Base-by-base conservation (phyloP, 2,113 vertebrate genomes). In the Pelodiscus sinensis region DNA sequence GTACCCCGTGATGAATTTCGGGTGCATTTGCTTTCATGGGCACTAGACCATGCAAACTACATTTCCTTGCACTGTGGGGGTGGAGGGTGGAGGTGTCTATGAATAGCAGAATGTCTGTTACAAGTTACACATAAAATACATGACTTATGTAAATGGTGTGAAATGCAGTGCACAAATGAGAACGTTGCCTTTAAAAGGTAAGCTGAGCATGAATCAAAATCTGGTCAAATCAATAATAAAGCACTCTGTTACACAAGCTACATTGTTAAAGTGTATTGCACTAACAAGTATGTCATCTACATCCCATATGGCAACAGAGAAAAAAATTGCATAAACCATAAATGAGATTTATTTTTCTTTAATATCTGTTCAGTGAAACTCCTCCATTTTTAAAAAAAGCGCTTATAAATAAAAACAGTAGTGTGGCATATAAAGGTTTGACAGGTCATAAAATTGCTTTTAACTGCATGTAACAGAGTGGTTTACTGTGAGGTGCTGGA, bases 311-410 rank as follows among this genome's bases (percentile, higher is more conserved):
- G 38, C 44, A 88, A 3, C 71, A 79, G 78, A 38, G 78, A 51
- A 89, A 56, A 54, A 86, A 94, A 71, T 56, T 55, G 51, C 16
- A 56, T 81, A 29, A 87, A 88, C 79, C 16, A 35, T 55, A 79
- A 85, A 75, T 62, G 55, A 52, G 54, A 54, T 21, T 18, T 21
- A 79, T 65, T 73, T 51, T 31, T 51, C 31, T 31, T 54, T 21
- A 55, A 12, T 35, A 82, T 25, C 19, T 86, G 35, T 91, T 50
- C 51, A 85, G 6, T 24, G 16, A 80, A 81, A 13, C 2, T 8
- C 2, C 55, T 80, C 22, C 2, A 0, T 44, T 80, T 58, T 62
- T 71, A 79, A 83, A 73, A 80, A 54, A n/a, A 8, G 15, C 51
- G 29, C 51, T 9, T n/a, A n/a, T 31, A 55, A 56, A 31, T 80